Evolutionary conservation across 2,888 invertebrate species (phyloP), one percentile per base, ranked within the genome.

Genomic region (Piscicola geometra): DNA sequence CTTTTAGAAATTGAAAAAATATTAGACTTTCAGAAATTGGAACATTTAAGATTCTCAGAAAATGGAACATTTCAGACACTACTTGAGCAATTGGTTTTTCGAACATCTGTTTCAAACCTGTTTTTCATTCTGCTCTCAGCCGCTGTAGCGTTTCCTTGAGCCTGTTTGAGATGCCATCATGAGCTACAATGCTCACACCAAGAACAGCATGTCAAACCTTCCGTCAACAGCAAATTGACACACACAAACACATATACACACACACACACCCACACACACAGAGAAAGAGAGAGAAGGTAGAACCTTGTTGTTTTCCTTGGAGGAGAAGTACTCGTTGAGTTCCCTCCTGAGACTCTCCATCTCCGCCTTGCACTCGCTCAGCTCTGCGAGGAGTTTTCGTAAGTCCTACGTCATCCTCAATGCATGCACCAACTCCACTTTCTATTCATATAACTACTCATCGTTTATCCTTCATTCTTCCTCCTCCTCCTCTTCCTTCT

Each of bases 331-430:
- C 35, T 76, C 76, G 66, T 71, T 70, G 15, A 71, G 35, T 50
- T 76, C 76, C 28, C 66, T 76, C 71, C 35, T 64, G 41, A 71
- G 30, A 30, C 71, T 76, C n/a, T 67, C 67, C 18, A 71, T 60
- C 66, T 71, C 50, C 1, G n/a, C 30, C 36, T 47, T 71, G 47
- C 71, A 71, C 0, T 73, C 73, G 21, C 33, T 33, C 2, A 73
- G 35, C 32, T 73, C 73, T 73, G 71, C 9, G 12, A 47, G 21
- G 1, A 71, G 5, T 50, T 25, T 25, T 21, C 3, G 5, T n/a
- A 47, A 35, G n/a, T 41, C 36, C 33, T 47, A 41, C 41, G 5
- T 15, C 15, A 9, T 15, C 41, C 15, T 5, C 64, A 9, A 5
- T 21, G 3, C 21, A 5, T 25, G 5, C 21, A 12, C 64, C 30